phyloP scores from a whole-genome alignment of 2,113 vertebrate species.

The Polypterus senegalus region DNA sequence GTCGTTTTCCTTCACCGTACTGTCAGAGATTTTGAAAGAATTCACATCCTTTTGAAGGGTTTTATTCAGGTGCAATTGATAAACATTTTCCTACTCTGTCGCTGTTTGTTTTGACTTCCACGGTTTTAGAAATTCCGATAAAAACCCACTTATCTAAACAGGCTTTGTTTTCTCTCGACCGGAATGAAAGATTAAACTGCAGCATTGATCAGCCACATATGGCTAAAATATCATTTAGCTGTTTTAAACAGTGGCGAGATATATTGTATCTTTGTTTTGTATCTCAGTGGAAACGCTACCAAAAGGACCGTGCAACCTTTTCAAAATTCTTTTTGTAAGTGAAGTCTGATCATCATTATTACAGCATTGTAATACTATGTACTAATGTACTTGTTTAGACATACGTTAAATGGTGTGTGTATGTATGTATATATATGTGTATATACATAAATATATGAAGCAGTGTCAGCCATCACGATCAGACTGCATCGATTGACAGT shows the following conservation, averaged over 20 bases:
- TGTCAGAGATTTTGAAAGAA: background rate
- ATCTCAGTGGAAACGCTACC: constrained; percentile 12
- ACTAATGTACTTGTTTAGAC: background rate
- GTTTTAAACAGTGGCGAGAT: constrained; percentile 3
- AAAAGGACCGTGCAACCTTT: constrained; percentile 19
- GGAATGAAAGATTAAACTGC: background rate
- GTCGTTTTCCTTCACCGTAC: too few relatives aligned
- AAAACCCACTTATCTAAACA: background rate
- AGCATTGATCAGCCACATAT: constrained; percentile 2
- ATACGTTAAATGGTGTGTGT: background rate
- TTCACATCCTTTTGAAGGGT: background rate
- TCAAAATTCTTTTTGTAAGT: constrained; percentile 40
- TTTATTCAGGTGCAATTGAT: background rate
- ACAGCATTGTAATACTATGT: background rate
- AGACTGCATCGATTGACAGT: background rate
- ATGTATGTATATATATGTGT: background rate
- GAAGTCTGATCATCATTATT: background rate
- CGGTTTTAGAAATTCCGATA: too few relatives aligned
- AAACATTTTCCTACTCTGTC: background rate
- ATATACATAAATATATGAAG: background rate
- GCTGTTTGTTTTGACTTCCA: too few relatives aligned
- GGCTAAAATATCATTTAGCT: constrained; percentile 4
- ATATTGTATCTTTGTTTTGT: constrained; percentile 8
- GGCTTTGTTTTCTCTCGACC: background rate
- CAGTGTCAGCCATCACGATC: background rate